Evolutionary conservation across 2,113 vertebrate genomes (phyloP), one percentile per base, ranked within the genome.

Genomic region (Eulacestoma nigropectus): DNA sequence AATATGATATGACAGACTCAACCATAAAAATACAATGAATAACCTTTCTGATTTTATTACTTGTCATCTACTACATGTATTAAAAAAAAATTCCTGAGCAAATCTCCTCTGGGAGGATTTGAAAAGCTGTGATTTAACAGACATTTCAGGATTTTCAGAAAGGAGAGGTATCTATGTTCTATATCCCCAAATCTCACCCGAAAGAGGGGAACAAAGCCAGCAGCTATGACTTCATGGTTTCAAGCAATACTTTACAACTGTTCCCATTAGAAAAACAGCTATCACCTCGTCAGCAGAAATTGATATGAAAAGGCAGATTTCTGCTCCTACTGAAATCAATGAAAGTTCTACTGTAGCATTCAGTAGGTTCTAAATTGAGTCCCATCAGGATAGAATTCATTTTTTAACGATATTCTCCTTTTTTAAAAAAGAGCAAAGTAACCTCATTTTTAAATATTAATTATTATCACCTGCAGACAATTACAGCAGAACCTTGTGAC

Each of bases 91-190:
- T 82, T n/a, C 37, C 63, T 35, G 89, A 56, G 83, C 70, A 91
- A 90, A 90, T 73, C 69, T 95, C 93, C 84, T 93, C 52, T 52
- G 85, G 69, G 88, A 96, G 39, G 57, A 88, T 90, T 64, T 82
- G 95, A 75, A 90, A 82, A 92, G 88, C 85, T 90, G 62, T 59
- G 52, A 94, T 90, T 93, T 95, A 86, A 83, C 68, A 89, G 91
- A 75, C 77, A 44, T 52, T 65, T 88, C 79, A n/a, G 23, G 47
- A 52, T 27, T 87, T 90, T 86, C 80, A 92, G 65, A 93, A 84
- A 88, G 59, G 13, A 89, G 41, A 82, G 3, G 10, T 33, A 47
- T 55, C 59, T 86, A 6, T 78, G 68, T 67, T 91, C 60, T 52
- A 13, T 76, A 55, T 52, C 67, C 59, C 79, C 49, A 82, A 74